Conservation (phyloP, 2,888 invertebrate genomes). For the Sisyra nigra region DNA sequence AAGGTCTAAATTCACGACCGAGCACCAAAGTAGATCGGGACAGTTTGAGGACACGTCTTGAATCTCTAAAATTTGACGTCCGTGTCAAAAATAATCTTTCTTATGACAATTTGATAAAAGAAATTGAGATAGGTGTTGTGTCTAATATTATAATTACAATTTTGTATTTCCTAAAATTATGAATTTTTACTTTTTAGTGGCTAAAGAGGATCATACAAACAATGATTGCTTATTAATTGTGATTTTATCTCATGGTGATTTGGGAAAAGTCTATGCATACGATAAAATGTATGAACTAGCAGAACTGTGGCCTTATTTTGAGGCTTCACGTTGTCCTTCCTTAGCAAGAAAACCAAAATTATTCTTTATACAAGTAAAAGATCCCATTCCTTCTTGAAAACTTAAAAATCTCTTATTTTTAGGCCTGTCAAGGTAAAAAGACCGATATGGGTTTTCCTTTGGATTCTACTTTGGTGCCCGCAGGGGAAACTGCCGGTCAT, state of each 20-base stretch:
- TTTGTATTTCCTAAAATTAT: conserved; percentile 5
- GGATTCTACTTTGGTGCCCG: conserved; percentile 54
- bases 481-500: conserved; percentile 49
- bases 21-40: conserved; percentile 80
- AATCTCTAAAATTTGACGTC: conserved; percentile 55
- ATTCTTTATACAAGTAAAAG: conserved; percentile 31
- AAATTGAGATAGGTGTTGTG: too few relatives aligned
- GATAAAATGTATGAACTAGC: conserved; percentile 77
- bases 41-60: conserved; percentile 47
- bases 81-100: conserved; percentile 52
- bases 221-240: conserved; percentile 72
- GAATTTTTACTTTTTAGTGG: conserved; percentile 31
- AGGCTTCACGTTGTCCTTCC: conserved; percentile 64
- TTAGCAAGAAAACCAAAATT: conserved; percentile 70
- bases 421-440: conserved; percentile 89
- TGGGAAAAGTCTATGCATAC: conserved; percentile 72
- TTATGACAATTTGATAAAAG: too few relatives aligned
- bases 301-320: conserved; percentile 59
- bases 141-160: too few relatives aligned
- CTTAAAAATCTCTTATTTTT: conserved; percentile 36
- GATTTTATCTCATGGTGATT: conserved; percentile 81
- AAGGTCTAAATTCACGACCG: conserved; percentile 50
- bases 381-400: not conserved
- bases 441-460: conserved; percentile 63
- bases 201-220: conserved; percentile 61